Evolutionary conservation across 2,113 vertebrate species (phyloP), one percentile per base, ranked within the genome.

Genomic region (Machaerirhynchus nigripectus): DNA sequence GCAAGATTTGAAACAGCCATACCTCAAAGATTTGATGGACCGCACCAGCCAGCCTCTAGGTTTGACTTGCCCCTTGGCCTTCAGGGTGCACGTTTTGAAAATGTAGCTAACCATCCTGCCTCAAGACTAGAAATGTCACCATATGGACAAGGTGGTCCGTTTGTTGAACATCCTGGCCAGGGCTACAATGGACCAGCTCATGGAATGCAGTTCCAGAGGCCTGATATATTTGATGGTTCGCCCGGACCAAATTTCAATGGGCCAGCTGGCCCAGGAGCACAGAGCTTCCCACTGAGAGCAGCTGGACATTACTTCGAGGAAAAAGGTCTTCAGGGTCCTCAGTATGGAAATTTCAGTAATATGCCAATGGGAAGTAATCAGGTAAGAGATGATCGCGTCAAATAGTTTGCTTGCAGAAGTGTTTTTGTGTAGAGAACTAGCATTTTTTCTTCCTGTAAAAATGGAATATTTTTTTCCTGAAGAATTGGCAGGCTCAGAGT

Each of bases 161-260:
- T 98, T 74, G 96, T 96, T 4, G 99, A 99, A 6, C 97, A 98
- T 93, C 97, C 98, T 19, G 95, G 97, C 53, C 98, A 97, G 90
- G 92, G 98, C 83, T 99, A 98, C 95, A 97, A 98, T 21, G 91
- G 97, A 3, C 98, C 98, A 7, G 95, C 98, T 9, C 98, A 99
- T 90, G 98, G 98, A 89, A 94, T 98, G 69, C 97, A 96, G 17
- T 99, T 99, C 97, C 98, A 98, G 93, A 82, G 98, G 95, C 76
- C 98, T 90, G 90, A 99, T 92, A 47, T 98, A 4, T 98, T 98
- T 93, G 98, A 98, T 90, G 96, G 98, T 68, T 96, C 98, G 0
- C 98, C 98, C 44, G 97, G 97, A 79, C 98, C 98, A 96, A 99
- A 97, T 97, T 99, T 99, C 96, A 98, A 96, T 92, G 98, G 98